These are phyloP conservation scores for Apomyelois bistriatella DNA, from an alignment of 2,888 invertebrate species.

Conservation along the genomic window DNA sequence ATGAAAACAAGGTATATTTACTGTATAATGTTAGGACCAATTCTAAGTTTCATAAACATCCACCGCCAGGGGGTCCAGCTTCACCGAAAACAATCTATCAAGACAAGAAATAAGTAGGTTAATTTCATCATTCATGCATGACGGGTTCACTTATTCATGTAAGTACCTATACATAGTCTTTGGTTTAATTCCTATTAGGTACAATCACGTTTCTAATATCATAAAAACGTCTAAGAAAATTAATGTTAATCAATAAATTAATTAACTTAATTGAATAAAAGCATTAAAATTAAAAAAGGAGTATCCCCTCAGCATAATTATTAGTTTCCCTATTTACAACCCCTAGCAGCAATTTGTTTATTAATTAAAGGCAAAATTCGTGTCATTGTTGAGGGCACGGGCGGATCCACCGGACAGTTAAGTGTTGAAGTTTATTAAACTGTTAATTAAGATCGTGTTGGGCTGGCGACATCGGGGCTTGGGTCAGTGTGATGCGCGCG, in stretches of 20 bases:
- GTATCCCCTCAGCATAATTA: constrained; percentile 24
- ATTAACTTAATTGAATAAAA: not conserved
- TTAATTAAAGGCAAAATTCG: constrained; percentile 55
- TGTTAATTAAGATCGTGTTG: constrained; percentile 71
- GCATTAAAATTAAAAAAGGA: constrained; percentile 24
- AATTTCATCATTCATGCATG: too few species aligned
- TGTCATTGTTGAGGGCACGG: constrained; percentile 30
- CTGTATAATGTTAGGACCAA: too few species aligned
- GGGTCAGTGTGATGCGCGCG: constrained; percentile 61
- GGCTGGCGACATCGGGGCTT: constrained; percentile 31
- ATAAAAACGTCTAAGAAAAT: not conserved
- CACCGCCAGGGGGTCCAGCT: too few species aligned
- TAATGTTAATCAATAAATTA: not conserved
- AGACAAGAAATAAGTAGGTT: too few species aligned
- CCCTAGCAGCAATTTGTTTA: constrained; percentile 66
- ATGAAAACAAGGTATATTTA: too few species aligned
- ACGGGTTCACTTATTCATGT: too few species aligned
- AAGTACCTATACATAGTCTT: too few species aligned
- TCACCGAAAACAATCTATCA: too few species aligned
- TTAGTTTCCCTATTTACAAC: constrained; percentile 39
- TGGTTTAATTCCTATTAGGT: too few species aligned
- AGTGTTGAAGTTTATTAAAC: constrained; percentile 77
- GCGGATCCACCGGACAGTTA: constrained; percentile 59
- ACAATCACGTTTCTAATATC: not conserved
- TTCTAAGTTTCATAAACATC: too few species aligned